Evolutionary conservation across 2,113 vertebrate species (phyloP).

Genomic region (Dipodomys merriami): DNA sequence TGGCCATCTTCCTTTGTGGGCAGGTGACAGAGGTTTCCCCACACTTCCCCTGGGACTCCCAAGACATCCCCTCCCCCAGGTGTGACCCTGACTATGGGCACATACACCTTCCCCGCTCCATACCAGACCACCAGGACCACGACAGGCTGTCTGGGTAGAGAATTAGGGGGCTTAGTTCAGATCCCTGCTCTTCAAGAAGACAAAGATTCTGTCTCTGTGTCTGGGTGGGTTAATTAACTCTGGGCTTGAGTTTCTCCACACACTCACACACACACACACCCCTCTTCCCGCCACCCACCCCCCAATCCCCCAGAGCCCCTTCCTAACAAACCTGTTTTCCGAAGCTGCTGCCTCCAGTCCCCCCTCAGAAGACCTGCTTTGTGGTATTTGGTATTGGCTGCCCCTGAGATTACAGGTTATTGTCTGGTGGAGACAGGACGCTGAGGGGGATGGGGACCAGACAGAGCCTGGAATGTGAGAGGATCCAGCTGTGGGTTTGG

Average conservation of each 20-base stretch:
- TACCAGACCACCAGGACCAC: slow-evolving; percentile 56
- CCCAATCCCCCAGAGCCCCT: slow-evolving; percentile 32
- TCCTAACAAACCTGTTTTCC: slow-evolving; percentile 74
- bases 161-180: slow-evolving; percentile 72
- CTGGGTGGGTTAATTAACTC: slow-evolving; percentile 61
- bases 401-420: slow-evolving; percentile 72
- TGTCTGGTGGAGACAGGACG: slow-evolving; percentile 77
- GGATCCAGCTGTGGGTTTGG: slow-evolving; percentile 28
- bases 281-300: too few relatives aligned
- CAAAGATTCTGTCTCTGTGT: slow-evolving; percentile 66
- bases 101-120: not conserved
- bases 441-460: slow-evolving; percentile 23
- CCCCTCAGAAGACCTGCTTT: slow-evolving; percentile 39
- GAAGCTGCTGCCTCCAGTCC: slow-evolving; percentile 38
- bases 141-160: slow-evolving; percentile 57
- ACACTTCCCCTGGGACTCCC: not conserved
- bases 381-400: slow-evolving; percentile 20
- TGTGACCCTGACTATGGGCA: slow-evolving; percentile 41
- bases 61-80: not conserved
- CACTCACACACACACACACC: not conserved
- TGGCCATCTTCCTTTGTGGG: not conserved
- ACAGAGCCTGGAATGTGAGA: slow-evolving; percentile 56
- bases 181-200: slow-evolving; percentile 49
- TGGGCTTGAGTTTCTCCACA: slow-evolving; percentile 70
- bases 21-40: not conserved